Evolutionary conservation across 1,140 invertebrate genomes (phyloP).

Genomic region (Drosophila sturtevanti): DNA sequence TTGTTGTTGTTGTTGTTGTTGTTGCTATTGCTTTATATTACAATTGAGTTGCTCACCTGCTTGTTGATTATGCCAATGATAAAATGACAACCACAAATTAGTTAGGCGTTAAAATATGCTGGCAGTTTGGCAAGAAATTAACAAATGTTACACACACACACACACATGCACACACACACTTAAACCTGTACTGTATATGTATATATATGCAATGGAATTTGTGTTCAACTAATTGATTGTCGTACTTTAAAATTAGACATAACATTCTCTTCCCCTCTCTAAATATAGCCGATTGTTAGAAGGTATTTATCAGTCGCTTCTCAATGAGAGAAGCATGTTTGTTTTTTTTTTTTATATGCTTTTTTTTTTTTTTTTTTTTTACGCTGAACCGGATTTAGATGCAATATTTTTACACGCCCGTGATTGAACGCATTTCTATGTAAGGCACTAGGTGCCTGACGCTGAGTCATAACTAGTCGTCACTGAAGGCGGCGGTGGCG

Average conservation of each 20-base stretch:
- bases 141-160: no score
- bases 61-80: not conserved
- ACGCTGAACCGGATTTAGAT: constrained; percentile 3
- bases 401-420: constrained; percentile 26
- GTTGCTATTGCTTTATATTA: not conserved
- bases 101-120: constrained; percentile 2
- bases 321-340: no score
- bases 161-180: no score
- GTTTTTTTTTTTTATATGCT: no score
- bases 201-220: not conserved
- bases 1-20: no score
- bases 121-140: not conserved
- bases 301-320: not conserved
- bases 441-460: constrained; percentile 32
- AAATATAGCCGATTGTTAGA: not conserved
- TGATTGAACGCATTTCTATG: constrained; percentile 47
- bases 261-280: not conserved
- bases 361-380: not conserved
- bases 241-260: not conserved
- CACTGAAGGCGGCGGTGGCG: constrained; percentile 31
- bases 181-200: not conserved
- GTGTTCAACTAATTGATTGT: not conserved
- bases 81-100: constrained; percentile 2
- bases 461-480: constrained; percentile 39
- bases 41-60: not conserved